These are phyloP conservation scores for Hirtodrosophila alboralis DNA, from an alignment of 2,888 invertebrate genomes.

Conservation along the genomic window DNA sequence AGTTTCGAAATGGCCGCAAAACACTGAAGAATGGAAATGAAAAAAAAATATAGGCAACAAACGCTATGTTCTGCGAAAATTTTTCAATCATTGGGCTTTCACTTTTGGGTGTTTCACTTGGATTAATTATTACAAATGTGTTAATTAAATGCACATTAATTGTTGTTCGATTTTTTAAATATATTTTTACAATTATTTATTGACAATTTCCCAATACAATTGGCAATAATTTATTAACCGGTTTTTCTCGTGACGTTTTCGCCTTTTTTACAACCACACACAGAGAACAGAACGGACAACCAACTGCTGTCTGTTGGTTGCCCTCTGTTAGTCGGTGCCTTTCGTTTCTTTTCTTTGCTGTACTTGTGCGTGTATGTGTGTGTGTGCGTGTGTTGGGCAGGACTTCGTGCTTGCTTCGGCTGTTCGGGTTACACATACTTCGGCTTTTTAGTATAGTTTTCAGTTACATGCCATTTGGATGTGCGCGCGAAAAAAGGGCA, in stretches of 20 bases:
- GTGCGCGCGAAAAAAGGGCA: constrained; percentile 63
- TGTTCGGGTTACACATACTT: constrained; percentile 30
- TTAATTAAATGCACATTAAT: constrained; percentile 26
- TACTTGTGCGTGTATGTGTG: constrained; percentile 5
- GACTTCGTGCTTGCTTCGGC: constrained; percentile 62
- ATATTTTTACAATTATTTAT: constrained; percentile 65
- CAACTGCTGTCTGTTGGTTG: constrained; percentile 61
- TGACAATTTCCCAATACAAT: constrained; percentile 62
- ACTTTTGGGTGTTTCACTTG: constrained; percentile 47
- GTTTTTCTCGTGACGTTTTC: constrained; percentile 79
- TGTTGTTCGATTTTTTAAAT: constrained; percentile 31
- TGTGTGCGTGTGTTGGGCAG: constrained; percentile 56
- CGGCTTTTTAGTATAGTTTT: constrained; percentile 66
- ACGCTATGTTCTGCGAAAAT: constrained; percentile 51
- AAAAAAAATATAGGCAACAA: constrained; percentile 50
- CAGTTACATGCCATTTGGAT: constrained; percentile 60
- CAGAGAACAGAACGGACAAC: constrained; percentile 65
- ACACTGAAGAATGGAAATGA: constrained; percentile 39
- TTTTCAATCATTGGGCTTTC: constrained; percentile 52
- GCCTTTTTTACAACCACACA: constrained; percentile 79
- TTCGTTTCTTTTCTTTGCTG: constrained; percentile 37
- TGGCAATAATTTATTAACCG: constrained; percentile 82
- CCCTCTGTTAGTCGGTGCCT: constrained; percentile 46
- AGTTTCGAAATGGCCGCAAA: constrained; percentile 71
- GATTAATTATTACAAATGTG: constrained; percentile 15